Conservation (phyloP, 2,797 vertebrate species). For the Ceyx erithaca region DNA sequence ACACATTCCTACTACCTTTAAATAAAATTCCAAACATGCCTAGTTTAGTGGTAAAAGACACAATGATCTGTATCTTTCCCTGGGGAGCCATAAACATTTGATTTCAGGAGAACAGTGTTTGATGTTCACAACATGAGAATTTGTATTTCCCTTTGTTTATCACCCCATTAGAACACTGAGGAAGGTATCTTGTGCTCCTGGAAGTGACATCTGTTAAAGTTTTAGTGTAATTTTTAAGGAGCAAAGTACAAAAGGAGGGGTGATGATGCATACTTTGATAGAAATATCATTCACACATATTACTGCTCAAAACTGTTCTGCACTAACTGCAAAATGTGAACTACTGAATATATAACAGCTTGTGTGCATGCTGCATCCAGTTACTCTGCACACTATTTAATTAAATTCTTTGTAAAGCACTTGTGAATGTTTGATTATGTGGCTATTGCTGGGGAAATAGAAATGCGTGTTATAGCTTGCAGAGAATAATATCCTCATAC, state of each 20-base stretch:
- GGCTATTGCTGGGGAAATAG: conserved; percentile 50
- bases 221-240: not conserved
- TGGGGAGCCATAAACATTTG: not conserved
- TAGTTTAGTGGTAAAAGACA: not conserved
- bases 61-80: not conserved
- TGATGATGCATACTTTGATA: not conserved
- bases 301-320: not conserved
- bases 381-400: conserved; percentile 37
- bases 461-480: conserved; percentile 13
- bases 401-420: conserved; percentile 51
- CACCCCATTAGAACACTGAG: not conserved
- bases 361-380: conserved; percentile 11
- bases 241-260: not conserved
- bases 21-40: not conserved
- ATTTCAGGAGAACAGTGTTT: conserved; percentile 8
- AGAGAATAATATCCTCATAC: conserved; percentile 40
- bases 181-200: not conserved
- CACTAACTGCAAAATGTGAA: conserved; percentile 18
- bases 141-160: not conserved
- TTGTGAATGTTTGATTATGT: conserved; percentile 54
- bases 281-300: not conserved
- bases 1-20: not conserved
- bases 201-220: not conserved
- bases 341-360: conserved; percentile 17
- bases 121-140: not conserved